phyloP scores from a whole-genome alignment of 2,888 invertebrate genomes.

The Chalcosyrphus nemorum region DNA sequence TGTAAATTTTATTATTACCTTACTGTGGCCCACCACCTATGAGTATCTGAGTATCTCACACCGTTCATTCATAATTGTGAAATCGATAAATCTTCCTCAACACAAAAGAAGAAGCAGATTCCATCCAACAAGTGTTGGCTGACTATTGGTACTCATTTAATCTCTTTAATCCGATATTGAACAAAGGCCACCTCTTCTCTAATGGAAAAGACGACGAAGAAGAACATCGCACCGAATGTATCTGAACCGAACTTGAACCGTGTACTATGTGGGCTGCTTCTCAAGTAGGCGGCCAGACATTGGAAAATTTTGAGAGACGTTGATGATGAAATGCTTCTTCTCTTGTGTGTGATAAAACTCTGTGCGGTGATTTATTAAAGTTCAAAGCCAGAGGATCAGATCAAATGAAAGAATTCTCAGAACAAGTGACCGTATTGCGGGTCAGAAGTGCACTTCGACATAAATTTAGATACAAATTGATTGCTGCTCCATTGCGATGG shows the following conservation, averaged over 20 bases:
- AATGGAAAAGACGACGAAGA: too few relatives aligned
- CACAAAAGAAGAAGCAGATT: slow-evolving; percentile 44
- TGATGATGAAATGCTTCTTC: slow-evolving; percentile 35
- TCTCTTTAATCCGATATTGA: slow-evolving; percentile 36
- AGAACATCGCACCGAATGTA: not conserved
- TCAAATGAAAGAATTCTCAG: not conserved
- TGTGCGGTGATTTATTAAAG: slow-evolving; percentile 40
- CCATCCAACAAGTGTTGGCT: not conserved
- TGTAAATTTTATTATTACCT: slow-evolving; percentile 24
- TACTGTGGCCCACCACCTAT: slow-evolving; percentile 28
- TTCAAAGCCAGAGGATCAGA: slow-evolving; percentile 12
- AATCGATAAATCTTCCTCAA: slow-evolving; percentile 67
- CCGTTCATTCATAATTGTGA: slow-evolving; percentile 51
- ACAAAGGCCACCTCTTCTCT: slow-evolving; percentile 47
- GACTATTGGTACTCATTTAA: slow-evolving; percentile 24
- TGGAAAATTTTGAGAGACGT: slow-evolving; percentile 14
- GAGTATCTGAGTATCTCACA: slow-evolving; percentile 31
- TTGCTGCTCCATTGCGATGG: not conserved
- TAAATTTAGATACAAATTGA: not conserved
- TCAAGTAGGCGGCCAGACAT: slow-evolving; percentile 64
- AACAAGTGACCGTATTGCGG: slow-evolving; percentile 28
- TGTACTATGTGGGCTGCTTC: slow-evolving; percentile 63
- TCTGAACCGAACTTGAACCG: slow-evolving; percentile 30
- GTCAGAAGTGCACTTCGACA: not conserved
- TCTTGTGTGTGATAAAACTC: not conserved